phyloP scores from a whole-genome alignment of 2,888 invertebrate species.

The Anoncus sp. region DNA sequence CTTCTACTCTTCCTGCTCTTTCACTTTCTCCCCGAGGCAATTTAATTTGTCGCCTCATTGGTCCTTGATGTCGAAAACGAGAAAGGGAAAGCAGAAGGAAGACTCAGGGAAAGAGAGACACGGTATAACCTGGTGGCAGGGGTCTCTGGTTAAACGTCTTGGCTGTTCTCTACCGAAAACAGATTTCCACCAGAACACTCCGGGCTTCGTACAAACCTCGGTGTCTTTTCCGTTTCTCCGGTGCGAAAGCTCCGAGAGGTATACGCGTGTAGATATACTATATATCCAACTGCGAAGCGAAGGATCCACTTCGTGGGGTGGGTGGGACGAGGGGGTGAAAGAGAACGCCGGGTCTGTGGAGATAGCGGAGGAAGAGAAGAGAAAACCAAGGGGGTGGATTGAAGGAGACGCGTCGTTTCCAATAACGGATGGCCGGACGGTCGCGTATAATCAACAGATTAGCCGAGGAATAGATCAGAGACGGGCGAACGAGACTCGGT shows the following conservation, averaged over 20 bases:
- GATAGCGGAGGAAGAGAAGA: constrained; percentile 32
- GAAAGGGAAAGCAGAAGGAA: constrained; percentile 36
- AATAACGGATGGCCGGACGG: constrained; percentile 81
- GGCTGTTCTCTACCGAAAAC: constrained; percentile 67
- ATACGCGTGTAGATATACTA: constrained; percentile 57
- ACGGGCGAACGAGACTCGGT: constrained; percentile 77
- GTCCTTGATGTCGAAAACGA: constrained; percentile 58
- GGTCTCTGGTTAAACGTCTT: constrained; percentile 59
- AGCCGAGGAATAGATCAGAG: constrained; percentile 82
- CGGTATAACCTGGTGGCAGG: constrained; percentile 34
- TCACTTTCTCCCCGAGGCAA: constrained; percentile 63
- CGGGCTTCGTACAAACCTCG: constrained; percentile 21
- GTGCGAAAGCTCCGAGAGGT: constrained; percentile 45
- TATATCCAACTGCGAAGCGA: constrained; percentile 44
- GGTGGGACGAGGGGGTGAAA: constrained; percentile 60
- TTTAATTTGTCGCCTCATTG: constrained; percentile 75
- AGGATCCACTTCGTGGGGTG: constrained; percentile 60
- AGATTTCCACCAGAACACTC: constrained; percentile 64
- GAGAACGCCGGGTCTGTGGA: constrained; percentile 60
- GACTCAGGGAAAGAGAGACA: constrained; percentile 29
- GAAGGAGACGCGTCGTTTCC: constrained; percentile 74
- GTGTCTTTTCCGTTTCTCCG: constrained; percentile 56
- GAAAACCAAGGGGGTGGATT: constrained; percentile 43
- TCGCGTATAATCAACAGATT: constrained; percentile 83
- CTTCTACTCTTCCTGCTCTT: constrained; percentile 53